phyloP scores from a whole-genome alignment of 2,888 invertebrate species.

The Apotomis turbidana region DNA sequence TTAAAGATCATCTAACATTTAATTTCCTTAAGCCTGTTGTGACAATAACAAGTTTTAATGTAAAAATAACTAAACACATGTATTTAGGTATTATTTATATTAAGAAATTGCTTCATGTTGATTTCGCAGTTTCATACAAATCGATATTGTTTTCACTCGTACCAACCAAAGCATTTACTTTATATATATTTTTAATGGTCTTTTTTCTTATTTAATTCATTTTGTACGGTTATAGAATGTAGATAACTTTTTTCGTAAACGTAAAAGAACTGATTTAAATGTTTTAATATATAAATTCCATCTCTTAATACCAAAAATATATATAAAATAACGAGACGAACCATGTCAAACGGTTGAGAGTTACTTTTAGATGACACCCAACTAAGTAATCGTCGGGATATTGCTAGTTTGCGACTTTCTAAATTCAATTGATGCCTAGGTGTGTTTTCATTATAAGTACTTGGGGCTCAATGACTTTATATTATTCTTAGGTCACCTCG shows the following conservation, averaged over 20 bases:
- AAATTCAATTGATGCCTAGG: no score
- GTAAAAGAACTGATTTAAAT: constrained; percentile 2
- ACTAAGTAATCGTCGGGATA: not conserved
- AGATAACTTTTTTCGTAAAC: not conserved
- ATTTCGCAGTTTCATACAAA: constrained; percentile 6
- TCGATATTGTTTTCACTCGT: constrained; percentile 21
- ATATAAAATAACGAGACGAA: constrained; percentile 2
- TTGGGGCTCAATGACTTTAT: no score
- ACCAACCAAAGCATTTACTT: constrained; percentile 40
- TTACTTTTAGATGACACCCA: not conserved
- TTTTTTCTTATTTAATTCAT: constrained; percentile 12
- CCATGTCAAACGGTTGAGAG: not conserved
- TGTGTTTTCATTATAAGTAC: no score
- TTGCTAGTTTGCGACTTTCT: not conserved
- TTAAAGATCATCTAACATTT: not conserved
- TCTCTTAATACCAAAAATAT: not conserved
- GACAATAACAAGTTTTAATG: constrained; percentile 59
- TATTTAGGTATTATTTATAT: constrained; percentile 15
- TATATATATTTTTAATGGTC: constrained; percentile 13
- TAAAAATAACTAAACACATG: constrained; percentile 43
- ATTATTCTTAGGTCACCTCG: no score
- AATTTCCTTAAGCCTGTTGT: constrained; percentile 50
- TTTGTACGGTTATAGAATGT: constrained; percentile 3
- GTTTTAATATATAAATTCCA: not conserved
- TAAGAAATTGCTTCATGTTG: constrained; percentile 8